A percentile compares a stretch with the other conserved stretches of the same genome.
Conservation (phyloP, 2,797 vertebrate genomes). For the Notamacropus eugenii region DNA sequence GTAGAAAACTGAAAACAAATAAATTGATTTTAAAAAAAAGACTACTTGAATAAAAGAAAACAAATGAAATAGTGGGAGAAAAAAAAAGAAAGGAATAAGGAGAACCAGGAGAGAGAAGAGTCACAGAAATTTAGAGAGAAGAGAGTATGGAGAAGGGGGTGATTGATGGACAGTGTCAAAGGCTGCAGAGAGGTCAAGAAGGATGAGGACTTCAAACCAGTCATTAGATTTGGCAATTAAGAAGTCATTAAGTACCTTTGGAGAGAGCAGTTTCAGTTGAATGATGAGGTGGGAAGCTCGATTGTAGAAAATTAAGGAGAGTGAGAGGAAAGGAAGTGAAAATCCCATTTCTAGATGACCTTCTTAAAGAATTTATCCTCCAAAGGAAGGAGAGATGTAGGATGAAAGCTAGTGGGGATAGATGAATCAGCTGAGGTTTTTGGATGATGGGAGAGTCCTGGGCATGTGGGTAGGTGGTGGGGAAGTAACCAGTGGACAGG, state of each 20-base stretch:
- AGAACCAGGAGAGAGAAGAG: not conserved
- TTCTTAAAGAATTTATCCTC: not conserved
- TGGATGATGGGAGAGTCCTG: not conserved
- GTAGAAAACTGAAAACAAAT: too few relatives aligned
- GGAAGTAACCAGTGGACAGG: not conserved
- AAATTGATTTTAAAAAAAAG: too few relatives aligned
- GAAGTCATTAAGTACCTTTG: not conserved
- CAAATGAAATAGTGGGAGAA: too few relatives aligned
- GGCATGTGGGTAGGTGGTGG: not conserved
- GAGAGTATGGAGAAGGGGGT: not conserved
- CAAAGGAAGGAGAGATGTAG: not conserved
- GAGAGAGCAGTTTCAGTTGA: not conserved
- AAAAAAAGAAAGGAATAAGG: not conserved
- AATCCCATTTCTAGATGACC: not conserved
- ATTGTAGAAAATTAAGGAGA: not conserved
- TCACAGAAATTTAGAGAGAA: not conserved
- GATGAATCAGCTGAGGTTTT: not conserved
- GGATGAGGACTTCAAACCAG: not conserved
- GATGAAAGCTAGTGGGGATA: not conserved
- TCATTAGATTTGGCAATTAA: not conserved
- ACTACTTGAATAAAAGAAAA: too few relatives aligned
- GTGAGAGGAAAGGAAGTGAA: not conserved
- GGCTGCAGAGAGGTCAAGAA: not conserved
- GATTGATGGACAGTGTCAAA: not conserved
- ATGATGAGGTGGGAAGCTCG: not conserved